phyloP scores from a whole-genome alignment of 2,888 invertebrate genomes.

The Eupithecia pulchellata region DNA sequence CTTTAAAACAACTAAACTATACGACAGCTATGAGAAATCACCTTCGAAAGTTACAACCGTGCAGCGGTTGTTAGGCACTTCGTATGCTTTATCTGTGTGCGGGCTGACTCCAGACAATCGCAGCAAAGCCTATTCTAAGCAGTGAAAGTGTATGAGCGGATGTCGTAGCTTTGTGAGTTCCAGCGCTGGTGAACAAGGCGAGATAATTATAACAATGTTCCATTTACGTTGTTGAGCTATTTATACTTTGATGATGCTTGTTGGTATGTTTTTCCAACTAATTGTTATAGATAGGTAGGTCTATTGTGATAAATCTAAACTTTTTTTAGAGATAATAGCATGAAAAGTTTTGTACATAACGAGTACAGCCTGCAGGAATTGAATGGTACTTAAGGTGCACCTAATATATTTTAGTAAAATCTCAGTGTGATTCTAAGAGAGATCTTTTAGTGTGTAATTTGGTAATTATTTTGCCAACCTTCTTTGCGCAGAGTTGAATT shows the following conservation, averaged over 20 bases:
- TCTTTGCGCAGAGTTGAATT: too few relatives aligned
- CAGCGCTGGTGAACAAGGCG: slow-evolving; percentile 35
- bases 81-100: slow-evolving; percentile 26
- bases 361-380: too few relatives aligned
- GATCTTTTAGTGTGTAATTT: too few relatives aligned
- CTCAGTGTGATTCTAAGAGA: too few relatives aligned
- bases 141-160: slow-evolving; percentile 64
- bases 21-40: neutral
- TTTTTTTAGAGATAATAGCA: too few relatives aligned
- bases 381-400: too few relatives aligned
- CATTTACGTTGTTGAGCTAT: slow-evolving; percentile 17
- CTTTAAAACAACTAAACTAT: neutral
- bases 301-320: too few relatives aligned
- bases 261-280: neutral
- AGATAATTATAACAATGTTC: slow-evolving; percentile 36
- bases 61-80: too few relatives aligned
- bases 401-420: too few relatives aligned
- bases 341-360: too few relatives aligned
- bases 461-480: too few relatives aligned
- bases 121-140: slow-evolving; percentile 53
- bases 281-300: too few relatives aligned
- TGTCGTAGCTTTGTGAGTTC: slow-evolving; percentile 39
- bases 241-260: neutral
- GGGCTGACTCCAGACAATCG: slow-evolving; percentile 54
- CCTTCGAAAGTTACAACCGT: slow-evolving; percentile 11